Conservation (phyloP, 2,888 invertebrate genomes). For the Mystacides longicornis region DNA sequence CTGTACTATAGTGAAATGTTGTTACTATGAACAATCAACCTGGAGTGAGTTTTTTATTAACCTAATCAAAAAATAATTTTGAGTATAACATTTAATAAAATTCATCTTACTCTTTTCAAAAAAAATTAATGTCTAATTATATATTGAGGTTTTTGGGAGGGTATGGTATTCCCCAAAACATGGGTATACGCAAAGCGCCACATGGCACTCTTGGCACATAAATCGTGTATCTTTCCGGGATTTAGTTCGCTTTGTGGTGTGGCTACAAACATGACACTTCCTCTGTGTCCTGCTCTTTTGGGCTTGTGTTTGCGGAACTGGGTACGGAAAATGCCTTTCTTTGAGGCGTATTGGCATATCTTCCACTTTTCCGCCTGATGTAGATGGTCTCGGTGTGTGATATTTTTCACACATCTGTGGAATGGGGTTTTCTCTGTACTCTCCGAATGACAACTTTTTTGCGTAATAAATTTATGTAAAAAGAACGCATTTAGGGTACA, state of each 20-base stretch:
- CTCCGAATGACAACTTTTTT: neutral
- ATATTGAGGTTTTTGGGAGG: neutral
- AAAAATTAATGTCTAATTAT: neutral
- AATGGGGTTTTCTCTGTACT: neutral
- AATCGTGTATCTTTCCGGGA: too few species aligned
- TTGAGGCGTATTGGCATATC: conserved; percentile 6
- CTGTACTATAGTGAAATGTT: neutral
- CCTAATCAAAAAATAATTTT: neutral
- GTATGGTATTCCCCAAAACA: too few species aligned
- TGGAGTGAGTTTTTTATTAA: neutral
- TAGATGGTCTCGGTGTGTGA: conserved; percentile 1
- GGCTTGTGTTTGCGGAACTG: conserved; percentile 15
- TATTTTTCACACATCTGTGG: conserved; percentile 3
- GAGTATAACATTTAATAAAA: neutral
- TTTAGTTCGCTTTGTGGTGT: too few species aligned
- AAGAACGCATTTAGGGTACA: neutral
- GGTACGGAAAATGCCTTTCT: conserved; percentile 16
- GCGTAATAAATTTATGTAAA: neutral
- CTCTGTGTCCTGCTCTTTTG: conserved; percentile 12
- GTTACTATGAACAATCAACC: neutral
- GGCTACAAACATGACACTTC: too few species aligned
- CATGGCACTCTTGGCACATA: too few species aligned
- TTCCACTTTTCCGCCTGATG: conserved; percentile 3
- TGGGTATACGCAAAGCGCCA: too few species aligned
- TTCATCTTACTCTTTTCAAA: too few species aligned